These are phyloP conservation scores for Hystrix cristata DNA, from an alignment of 2,113 vertebrate species.

Conservation along the genomic window DNA sequence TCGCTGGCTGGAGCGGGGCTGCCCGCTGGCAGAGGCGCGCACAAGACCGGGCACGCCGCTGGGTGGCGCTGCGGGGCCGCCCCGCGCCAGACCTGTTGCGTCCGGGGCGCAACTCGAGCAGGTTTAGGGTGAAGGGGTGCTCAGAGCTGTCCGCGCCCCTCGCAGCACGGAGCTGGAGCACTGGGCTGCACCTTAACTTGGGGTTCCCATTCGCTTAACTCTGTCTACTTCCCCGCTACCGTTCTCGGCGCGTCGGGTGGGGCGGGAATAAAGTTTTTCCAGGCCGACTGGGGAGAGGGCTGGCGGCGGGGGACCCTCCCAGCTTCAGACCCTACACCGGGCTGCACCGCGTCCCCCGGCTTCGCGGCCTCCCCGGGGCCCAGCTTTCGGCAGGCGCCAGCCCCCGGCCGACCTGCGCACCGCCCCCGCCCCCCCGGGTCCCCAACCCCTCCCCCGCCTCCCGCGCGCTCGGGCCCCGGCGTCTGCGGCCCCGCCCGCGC, in stretches of 20 bases:
- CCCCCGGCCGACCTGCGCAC: slow-evolving; percentile 61
- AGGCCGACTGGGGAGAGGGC: slow-evolving; percentile 42
- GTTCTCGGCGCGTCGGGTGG: slow-evolving; percentile 59
- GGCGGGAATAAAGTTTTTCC: slow-evolving; percentile 76
- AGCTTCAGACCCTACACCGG: background rate
- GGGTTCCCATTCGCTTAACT: background rate
- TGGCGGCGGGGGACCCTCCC: background rate
- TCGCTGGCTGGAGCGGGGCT: background rate
- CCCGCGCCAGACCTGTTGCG: slow-evolving; percentile 80
- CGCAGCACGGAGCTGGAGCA: background rate
- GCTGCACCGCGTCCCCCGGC: background rate
- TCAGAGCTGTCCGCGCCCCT: background rate
- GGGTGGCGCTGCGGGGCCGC: slow-evolving; percentile 79
- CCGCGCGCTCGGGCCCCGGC: slow-evolving; percentile 46
- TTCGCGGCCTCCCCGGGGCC: background rate
- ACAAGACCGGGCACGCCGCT: slow-evolving; percentile 9
- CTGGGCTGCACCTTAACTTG: background rate
- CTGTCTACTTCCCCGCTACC: background rate
- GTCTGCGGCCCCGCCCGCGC: slow-evolving; percentile 70
- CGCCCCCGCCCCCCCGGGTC: slow-evolving; percentile 53
- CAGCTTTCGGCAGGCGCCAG: slow-evolving; percentile 8
- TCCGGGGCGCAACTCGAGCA: background rate
- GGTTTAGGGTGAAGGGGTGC: background rate
- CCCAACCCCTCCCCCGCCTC: slow-evolving; percentile 70
- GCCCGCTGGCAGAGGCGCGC: background rate